phyloP scores from a whole-genome alignment of 2,888 invertebrate species.

The Apodemia zela region DNA sequence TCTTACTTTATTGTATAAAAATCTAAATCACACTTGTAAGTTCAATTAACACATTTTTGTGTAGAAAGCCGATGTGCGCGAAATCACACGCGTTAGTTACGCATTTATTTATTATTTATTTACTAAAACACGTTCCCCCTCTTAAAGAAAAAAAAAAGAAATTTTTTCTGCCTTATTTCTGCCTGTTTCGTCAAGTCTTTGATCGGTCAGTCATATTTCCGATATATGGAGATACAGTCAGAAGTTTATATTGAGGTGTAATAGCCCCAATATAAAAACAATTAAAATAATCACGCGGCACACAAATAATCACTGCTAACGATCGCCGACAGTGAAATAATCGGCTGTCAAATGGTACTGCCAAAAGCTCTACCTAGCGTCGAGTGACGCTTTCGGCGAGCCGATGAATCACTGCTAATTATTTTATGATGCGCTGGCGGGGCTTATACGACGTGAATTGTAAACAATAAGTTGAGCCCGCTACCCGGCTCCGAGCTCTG shows the following conservation, averaged over 20 bases:
- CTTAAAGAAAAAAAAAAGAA: too few relatives aligned
- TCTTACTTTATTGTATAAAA: too few relatives aligned
- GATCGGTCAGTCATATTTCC: neutral
- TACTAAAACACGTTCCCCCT: too few relatives aligned
- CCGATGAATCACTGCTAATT: constrained; percentile 71
- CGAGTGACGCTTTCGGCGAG: constrained; percentile 59
- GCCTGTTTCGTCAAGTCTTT: neutral
- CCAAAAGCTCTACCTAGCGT: constrained; percentile 61
- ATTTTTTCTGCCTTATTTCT: too few relatives aligned
- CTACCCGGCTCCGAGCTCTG: constrained; percentile 22
- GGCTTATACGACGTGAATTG: constrained; percentile 28
- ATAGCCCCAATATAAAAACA: neutral
- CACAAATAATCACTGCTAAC: constrained; percentile 62
- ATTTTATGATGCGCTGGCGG: constrained; percentile 56
- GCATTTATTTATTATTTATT: too few relatives aligned
- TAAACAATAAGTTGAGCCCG: constrained; percentile 25
- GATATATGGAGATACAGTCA: neutral
- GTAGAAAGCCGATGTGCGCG: too few relatives aligned
- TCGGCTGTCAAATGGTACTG: constrained; percentile 72
- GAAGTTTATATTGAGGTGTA: neutral
- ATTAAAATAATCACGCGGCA: constrained; percentile 48
- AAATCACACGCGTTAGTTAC: too few relatives aligned
- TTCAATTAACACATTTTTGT: too few relatives aligned
- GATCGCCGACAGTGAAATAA: constrained; percentile 71
- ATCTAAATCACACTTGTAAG: too few relatives aligned